Base-by-base conservation (phyloP, 37 sponge, comb jelly and placozoan species). In the Geodia barretti region DNA sequence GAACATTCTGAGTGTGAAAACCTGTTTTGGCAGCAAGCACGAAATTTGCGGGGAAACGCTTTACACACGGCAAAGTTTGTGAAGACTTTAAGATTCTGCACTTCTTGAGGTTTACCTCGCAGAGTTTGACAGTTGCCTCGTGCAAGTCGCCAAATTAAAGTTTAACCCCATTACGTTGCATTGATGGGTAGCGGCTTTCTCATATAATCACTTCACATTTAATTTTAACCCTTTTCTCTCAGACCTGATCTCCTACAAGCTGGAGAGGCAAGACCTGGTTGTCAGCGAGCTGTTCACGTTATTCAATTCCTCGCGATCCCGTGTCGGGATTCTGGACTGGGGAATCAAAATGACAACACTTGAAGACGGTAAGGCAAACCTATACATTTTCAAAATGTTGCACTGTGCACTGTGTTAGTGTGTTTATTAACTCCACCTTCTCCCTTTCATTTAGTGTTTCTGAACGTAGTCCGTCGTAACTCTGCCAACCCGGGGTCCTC, bases 301-400 rank as follows among this genome's bases (percentile, higher is more conserved):
- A 20, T 64, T 92, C 14, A 77, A 92, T 64, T 61, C 77, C 1
- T 74, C 64, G 0, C 62, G 62, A 64, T n/a, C 17, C 26, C 63
- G 73, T 31, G 58, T 84, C 3, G 89, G 89, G 2, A 92, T 92
- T 29, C 74, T 82, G 74, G 93, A 92, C 79, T 92, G 93, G 93
- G 93, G 93, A 1, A 71, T 92, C 23, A 92, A 92, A 78, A 88
- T 83, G 93, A 88, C 89, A 37, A 92, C 93, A 62, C 62, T 92
- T 73, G 93, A 92, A 36, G 93, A 92, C 85, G 93, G 93, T 92
- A 31, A 83, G 88, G 4, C 28, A 26, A 7, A 25, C 67, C 17
- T 65, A 25, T 9, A 24, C 25, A 14, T n/a, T 26, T 4, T 70
- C 11, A 70, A 36, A 9, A 36, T 35, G 21, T 5, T 31, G 7